These are phyloP conservation scores for Neocloeon triangulifer DNA, from an alignment of 1,140 invertebrate species.

Conservation along the genomic window DNA sequence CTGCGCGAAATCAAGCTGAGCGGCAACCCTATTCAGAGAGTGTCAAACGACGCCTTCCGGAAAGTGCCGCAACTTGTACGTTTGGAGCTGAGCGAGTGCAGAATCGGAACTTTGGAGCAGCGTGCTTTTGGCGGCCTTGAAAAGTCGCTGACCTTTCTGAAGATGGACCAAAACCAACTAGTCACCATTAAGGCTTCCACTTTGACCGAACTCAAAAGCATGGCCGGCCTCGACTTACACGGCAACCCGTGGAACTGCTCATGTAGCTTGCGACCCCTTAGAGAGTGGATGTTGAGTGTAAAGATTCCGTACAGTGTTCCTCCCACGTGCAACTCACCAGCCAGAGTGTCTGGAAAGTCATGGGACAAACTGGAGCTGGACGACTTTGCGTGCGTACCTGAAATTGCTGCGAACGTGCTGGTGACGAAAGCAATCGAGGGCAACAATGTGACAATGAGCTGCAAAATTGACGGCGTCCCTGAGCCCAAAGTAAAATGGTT, in stretches of 20 bases:
- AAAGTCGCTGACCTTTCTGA: conserved; percentile 42
- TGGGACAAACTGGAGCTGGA: conserved; percentile 54
- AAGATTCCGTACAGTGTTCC: conserved; percentile 48
- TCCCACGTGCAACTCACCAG: conserved; percentile 38
- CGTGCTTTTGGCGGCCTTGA: conserved; percentile 48
- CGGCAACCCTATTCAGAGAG: conserved; percentile 42
- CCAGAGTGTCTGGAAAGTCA: conserved; percentile 29
- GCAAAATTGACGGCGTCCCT: conserved; percentile 41
- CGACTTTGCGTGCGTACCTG: conserved; percentile 56
- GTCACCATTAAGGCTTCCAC: conserved; percentile 34
- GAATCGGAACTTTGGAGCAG: conserved; percentile 34
- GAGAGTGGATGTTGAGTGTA: conserved; percentile 51
- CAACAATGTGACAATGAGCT: conserved; percentile 46
- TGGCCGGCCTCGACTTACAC: conserved; percentile 49
- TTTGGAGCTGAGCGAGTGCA: conserved; percentile 46
- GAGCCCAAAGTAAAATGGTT: conserved; percentile 34
- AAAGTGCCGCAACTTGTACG: conserved; percentile 40
- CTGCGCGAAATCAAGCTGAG: conserved; percentile 47
- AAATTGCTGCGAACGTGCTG: conserved; percentile 27
- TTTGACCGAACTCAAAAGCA: conserved; percentile 34
- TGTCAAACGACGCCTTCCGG: conserved; percentile 43
- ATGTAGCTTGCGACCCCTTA: conserved; percentile 42
- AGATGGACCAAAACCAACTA: conserved; percentile 48
- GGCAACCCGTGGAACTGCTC: conserved; percentile 65
- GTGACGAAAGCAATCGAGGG: conserved; percentile 34